Conservation (phyloP, 2,797 vertebrate genomes). For the Leucoraja ocellata region DNA sequence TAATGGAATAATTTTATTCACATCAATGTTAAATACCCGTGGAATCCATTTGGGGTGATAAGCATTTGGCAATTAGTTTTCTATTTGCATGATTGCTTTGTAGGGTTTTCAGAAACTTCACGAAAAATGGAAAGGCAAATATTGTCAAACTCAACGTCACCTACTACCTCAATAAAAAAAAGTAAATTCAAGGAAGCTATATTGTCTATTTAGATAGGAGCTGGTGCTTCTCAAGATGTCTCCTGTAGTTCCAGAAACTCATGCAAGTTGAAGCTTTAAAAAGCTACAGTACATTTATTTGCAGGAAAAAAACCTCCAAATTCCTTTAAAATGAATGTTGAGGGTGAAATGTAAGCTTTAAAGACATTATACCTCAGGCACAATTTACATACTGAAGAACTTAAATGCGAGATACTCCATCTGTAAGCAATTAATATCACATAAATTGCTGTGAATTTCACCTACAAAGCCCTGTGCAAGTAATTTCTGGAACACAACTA, state of each 20-base stretch:
- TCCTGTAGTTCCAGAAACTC: not conserved
- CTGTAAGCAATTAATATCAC: not conserved
- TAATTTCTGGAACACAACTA: conserved; percentile 6
- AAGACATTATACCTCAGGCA: not conserved
- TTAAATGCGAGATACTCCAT: not conserved
- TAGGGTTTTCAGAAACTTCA: conserved; percentile 1
- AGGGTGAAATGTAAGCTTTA: not conserved
- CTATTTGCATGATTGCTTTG: not conserved
- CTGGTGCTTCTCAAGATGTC: not conserved
- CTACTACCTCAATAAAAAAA: not conserved
- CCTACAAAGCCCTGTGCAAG: not conserved
- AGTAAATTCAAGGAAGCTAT: not conserved
- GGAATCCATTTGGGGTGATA: not conserved
- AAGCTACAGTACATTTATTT: not conserved
- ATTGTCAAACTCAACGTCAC: not conserved
- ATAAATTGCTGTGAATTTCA: not conserved
- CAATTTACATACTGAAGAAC: not conserved
- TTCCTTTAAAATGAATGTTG: not conserved
- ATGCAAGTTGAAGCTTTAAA: not conserved
- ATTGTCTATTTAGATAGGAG: not conserved
- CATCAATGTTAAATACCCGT: not conserved
- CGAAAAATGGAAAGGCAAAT: not conserved
- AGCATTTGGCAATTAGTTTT: not conserved
- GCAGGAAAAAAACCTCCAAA: not conserved
- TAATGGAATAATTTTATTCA: not conserved